Evolutionary conservation across 2,797 vertebrate genomes (phyloP).

Genomic region (Dendrocincla tyrannina): DNA sequence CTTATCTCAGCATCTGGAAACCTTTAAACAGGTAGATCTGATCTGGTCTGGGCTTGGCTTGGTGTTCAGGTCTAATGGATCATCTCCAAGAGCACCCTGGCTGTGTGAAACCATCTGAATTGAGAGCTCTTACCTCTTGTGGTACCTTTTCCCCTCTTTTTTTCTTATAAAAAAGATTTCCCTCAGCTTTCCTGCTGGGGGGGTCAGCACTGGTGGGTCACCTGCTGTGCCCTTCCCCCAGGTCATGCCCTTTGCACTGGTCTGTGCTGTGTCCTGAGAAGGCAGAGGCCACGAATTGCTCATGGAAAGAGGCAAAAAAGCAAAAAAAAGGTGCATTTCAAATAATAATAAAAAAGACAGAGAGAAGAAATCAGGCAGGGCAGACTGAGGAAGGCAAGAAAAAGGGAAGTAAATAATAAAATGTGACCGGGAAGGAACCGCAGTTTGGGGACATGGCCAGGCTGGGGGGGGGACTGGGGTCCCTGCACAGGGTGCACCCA

Average conservation of each 20-base stretch:
- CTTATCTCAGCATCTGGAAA: neutral
- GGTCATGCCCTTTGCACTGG: neutral
- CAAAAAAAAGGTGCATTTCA: neutral
- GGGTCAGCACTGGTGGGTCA: neutral
- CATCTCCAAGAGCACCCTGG: neutral
- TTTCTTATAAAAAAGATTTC: neutral
- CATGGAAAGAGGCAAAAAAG: neutral
- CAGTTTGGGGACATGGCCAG: accelerated
- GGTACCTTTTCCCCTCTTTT: neutral
- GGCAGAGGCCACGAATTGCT: neutral
- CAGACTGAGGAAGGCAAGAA: neutral
- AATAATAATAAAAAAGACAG: neutral
- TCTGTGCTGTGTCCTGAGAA: neutral
- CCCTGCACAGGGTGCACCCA: accelerated
- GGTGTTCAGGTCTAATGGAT: neutral
- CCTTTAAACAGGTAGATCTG: neutral
- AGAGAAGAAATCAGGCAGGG: neutral
- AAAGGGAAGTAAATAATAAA: neutral
- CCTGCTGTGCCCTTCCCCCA: neutral
- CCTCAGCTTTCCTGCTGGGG: neutral
- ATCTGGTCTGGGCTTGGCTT: neutral
- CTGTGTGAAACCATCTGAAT: neutral
- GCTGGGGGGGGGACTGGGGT: neutral
- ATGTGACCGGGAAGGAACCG: neutral
- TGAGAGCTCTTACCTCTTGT: neutral